Evolutionary conservation across 2,888 invertebrate species (phyloP).

Genomic region (Lypha dubia): DNA sequence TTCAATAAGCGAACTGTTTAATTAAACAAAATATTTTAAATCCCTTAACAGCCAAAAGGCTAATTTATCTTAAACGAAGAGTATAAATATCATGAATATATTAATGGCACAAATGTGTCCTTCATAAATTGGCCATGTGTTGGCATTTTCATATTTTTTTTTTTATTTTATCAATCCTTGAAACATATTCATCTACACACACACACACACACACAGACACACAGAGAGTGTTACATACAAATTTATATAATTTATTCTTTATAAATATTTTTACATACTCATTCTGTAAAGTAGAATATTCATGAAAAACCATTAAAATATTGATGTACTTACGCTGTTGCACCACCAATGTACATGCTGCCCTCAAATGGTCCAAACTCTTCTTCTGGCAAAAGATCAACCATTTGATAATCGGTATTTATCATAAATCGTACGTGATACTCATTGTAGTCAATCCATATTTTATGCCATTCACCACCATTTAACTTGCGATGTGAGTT

Average conservation of each 20-base stretch:
- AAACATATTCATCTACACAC: constrained; percentile 15
- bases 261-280: constrained; percentile 7
- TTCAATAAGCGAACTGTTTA: constrained; percentile 44
- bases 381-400: constrained; percentile 92
- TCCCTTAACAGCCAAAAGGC: constrained; percentile 31
- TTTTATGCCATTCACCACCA: constrained; percentile 97
- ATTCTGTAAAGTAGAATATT: constrained; percentile 10
- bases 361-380: constrained; percentile 97
- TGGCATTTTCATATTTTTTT: not conserved
- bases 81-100: constrained; percentile 6
- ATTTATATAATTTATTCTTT: not conserved
- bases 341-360: constrained; percentile 96
- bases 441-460: constrained; percentile 97
- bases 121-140: constrained; percentile 44
- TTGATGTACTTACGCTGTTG: constrained; percentile 89
- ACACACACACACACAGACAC: not conserved
- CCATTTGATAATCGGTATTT: constrained; percentile 94
- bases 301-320: constrained; percentile 14
- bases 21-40: constrained; percentile 37
- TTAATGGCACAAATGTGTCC: constrained; percentile 40
- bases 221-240: not conserved
- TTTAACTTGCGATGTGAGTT: constrained; percentile 92
- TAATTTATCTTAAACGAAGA: constrained; percentile 28
- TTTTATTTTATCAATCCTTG: constrained; percentile 22
- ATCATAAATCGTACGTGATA: constrained; percentile 97